A percentile compares a stretch with the other conserved stretches of the same genome.
These are phyloP conservation scores for Melanotus villosus DNA, from an alignment of 2,888 invertebrate genomes.

Conservation along the genomic window DNA sequence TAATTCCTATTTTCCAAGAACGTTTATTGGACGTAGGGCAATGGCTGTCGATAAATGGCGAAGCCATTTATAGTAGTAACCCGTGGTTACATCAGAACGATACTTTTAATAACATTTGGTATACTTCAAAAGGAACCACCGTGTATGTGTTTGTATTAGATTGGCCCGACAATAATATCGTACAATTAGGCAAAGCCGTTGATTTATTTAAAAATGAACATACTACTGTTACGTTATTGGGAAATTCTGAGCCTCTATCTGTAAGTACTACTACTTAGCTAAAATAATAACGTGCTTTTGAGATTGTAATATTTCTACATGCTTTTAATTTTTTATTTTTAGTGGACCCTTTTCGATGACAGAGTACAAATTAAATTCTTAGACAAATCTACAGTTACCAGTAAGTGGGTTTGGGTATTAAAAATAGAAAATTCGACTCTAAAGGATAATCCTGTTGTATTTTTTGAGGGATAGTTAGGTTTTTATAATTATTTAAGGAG, in stretches of 20 bases:
- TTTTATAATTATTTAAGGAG: too few relatives aligned
- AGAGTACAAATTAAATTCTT: constrained; percentile 65
- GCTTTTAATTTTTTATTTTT: too few relatives aligned
- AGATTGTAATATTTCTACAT: too few relatives aligned
- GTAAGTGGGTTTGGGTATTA: constrained; percentile 69
- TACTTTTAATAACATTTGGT: constrained; percentile 72
- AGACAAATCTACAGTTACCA: constrained; percentile 65
- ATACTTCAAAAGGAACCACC: constrained; percentile 56
- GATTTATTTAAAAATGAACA: constrained; percentile 52
- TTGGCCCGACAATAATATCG: constrained; percentile 76
- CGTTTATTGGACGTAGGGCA: constrained; percentile 79
- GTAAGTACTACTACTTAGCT: too few relatives aligned
- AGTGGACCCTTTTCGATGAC: constrained; percentile 40
- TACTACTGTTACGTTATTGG: constrained; percentile 70
- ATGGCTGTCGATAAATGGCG: constrained; percentile 86
- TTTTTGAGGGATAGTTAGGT: too few relatives aligned
- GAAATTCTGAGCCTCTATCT: constrained; percentile 64
- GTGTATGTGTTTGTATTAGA: constrained; percentile 80
- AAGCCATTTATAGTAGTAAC: constrained; percentile 81
- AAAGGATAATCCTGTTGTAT: too few relatives aligned
- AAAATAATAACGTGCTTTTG: too few relatives aligned
- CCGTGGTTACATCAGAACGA: constrained; percentile 91
- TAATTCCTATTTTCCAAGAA: constrained; percentile 86
- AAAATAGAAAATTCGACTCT: constrained; percentile 57
- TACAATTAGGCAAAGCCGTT: constrained; percentile 67